Conservation (phyloP, 2,888 invertebrate genomes). For the Leucania comma region DNA sequence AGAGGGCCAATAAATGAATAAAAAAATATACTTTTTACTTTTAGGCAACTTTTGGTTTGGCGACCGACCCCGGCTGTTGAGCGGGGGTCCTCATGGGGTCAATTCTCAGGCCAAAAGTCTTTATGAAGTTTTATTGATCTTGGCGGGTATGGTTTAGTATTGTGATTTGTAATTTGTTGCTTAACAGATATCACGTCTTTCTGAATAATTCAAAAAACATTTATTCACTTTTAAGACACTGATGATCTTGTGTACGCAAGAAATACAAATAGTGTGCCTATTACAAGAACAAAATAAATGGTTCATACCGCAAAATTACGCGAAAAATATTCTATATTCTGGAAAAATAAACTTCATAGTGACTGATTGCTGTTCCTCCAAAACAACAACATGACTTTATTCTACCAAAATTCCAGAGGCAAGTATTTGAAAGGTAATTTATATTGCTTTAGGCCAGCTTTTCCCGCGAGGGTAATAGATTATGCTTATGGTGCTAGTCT, state of each 20-base stretch:
- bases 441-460: slow-evolving; percentile 64
- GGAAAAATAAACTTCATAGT: slow-evolving; percentile 46
- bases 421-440: slow-evolving; percentile 67
- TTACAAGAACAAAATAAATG: slow-evolving; percentile 4
- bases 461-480: slow-evolving; percentile 63
- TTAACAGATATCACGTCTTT: neutral
- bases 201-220: neutral
- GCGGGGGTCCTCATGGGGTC: slow-evolving; percentile 14
- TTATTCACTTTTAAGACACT: neutral
- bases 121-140: neutral
- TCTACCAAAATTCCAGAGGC: slow-evolving; percentile 54
- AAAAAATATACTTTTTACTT: slow-evolving; percentile 12
- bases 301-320: slow-evolving; percentile 13
- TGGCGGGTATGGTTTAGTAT: neutral
- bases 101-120: slow-evolving; percentile 1
- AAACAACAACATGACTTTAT: slow-evolving; percentile 60
- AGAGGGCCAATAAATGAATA: slow-evolving; percentile 31
- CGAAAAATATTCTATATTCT: slow-evolving; percentile 6
- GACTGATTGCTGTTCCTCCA: slow-evolving; percentile 52
- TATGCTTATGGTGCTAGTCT: slow-evolving; percentile 60
- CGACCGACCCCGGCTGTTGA: neutral
- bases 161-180: neutral
- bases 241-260: neutral
- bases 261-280: neutral
- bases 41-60: slow-evolving; percentile 2